A percentile compares a stretch with the other conserved stretches of the same genome.
phyloP scores from a whole-genome alignment of 2,797 vertebrate species.

The Falco naumanni region DNA sequence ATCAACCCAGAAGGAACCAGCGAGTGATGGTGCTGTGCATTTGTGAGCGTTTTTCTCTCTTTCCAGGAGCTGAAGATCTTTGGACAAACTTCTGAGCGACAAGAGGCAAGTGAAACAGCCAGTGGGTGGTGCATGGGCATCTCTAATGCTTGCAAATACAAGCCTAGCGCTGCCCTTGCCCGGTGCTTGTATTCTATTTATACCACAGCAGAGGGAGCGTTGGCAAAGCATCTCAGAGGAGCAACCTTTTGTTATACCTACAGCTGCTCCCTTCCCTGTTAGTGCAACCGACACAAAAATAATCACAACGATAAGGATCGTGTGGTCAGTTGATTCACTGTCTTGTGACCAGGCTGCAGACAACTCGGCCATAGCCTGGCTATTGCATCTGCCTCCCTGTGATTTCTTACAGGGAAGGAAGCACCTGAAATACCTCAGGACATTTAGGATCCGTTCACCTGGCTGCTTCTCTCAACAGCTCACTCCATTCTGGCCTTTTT shows the following conservation, averaged over 20 bases:
- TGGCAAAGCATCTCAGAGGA: constrained; percentile 57
- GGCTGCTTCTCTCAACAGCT: background rate
- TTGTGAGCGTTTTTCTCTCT: background rate
- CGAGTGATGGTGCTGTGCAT: background rate
- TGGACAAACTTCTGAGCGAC: constrained; percentile 21
- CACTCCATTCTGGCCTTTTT: background rate
- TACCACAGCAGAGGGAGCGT: constrained; percentile 71
- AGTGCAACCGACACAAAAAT: background rate
- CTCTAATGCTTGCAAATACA: constrained; percentile 45
- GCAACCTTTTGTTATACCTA: constrained; percentile 54
- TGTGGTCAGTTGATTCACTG: background rate
- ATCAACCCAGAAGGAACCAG: background rate
- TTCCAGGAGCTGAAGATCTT: constrained; percentile 4
- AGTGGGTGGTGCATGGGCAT: constrained; percentile 70
- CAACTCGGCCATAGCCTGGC: background rate
- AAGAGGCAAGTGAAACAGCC: constrained; percentile 58
- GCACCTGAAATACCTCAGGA: background rate
- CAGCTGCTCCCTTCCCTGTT: constrained; percentile 13
- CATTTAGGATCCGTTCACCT: background rate
- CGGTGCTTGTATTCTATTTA: constrained; percentile 68
- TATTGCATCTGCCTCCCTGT: background rate
- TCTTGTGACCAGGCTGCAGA: background rate
- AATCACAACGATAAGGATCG: background rate
- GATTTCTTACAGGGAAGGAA: background rate
- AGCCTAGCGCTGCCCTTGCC: constrained; percentile 5